A percentile compares a stretch with the other conserved stretches of the same genome.
phyloP scores from a whole-genome alignment of 1,140 invertebrate genomes.

The Zaprionus tsacasi region DNA sequence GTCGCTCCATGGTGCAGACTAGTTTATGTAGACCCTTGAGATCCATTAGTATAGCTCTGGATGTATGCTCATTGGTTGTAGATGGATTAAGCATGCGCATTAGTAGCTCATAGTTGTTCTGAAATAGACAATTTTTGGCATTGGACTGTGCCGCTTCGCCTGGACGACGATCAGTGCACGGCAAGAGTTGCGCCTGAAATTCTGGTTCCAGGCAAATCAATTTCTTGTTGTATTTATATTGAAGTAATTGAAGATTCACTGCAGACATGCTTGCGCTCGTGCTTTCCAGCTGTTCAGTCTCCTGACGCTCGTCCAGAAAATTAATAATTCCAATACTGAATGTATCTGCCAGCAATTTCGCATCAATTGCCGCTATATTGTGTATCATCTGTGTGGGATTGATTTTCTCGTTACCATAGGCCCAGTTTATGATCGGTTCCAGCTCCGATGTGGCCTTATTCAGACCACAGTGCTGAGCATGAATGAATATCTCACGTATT shows the following conservation, averaged over 20 bases:
- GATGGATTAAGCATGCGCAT: conserved; percentile 69
- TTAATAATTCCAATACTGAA: conserved; percentile 76
- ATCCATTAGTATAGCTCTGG: conserved; percentile 50
- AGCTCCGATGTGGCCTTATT: conserved; percentile 58
- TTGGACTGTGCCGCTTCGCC: background rate
- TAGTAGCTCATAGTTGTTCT: conserved; percentile 69
- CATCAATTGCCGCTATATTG: conserved; percentile 68
- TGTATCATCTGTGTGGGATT: conserved; percentile 61
- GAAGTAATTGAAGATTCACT: conserved; percentile 34
- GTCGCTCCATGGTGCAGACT: conserved; percentile 60
- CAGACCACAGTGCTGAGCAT: conserved; percentile 53
- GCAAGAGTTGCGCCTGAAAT: conserved; percentile 21
- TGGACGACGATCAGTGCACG: background rate
- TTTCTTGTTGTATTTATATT: conserved; percentile 69
- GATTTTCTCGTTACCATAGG: conserved; percentile 55
- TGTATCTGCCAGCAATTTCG: conserved; percentile 66
- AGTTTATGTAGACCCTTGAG: conserved; percentile 55
- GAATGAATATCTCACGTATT: conserved; percentile 64
- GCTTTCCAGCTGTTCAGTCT: conserved; percentile 34
- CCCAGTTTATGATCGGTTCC: conserved; percentile 65
- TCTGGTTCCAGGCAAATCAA: conserved; percentile 52
- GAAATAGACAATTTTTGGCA: conserved; percentile 66
- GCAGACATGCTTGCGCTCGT: background rate
- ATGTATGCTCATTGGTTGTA: conserved; percentile 41
- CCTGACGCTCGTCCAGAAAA: conserved; percentile 61